Evolutionary conservation across 2,888 invertebrate genomes (phyloP).

Genomic region (Eupeodes latifasciatus): DNA sequence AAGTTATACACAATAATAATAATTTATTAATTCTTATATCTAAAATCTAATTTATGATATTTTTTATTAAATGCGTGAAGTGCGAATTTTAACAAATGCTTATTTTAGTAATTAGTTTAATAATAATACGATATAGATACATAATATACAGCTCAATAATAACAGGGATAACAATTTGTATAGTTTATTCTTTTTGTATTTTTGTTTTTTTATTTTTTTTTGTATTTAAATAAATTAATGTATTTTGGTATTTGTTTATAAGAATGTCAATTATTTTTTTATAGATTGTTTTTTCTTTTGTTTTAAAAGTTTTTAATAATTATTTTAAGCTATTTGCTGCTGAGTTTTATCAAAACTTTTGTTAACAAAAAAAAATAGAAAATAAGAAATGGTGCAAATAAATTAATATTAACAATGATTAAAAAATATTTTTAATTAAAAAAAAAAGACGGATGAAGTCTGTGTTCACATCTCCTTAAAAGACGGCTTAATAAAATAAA

Average conservation of each 20-base stretch:
- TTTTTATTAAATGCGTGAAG: conserved; percentile 45
- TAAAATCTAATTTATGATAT: conserved; percentile 2
- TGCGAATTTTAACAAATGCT: conserved; percentile 65
- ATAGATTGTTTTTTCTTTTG: background rate
- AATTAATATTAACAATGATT: too few relatives aligned
- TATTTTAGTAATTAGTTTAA: conserved; percentile 2
- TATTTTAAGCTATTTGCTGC: too few relatives aligned
- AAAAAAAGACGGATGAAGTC: too few relatives aligned
- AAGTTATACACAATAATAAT: conserved; percentile 32
- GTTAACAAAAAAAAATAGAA: too few relatives aligned
- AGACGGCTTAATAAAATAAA: too few relatives aligned
- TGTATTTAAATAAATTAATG: conserved; percentile 39
- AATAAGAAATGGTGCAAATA: too few relatives aligned
- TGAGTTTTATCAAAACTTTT: too few relatives aligned
- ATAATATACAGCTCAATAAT: conserved; percentile 47
- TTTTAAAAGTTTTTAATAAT: too few relatives aligned
- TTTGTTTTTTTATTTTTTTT: conserved; percentile 65
- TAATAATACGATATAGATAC: conserved; percentile 14
- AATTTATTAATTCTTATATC: conserved; percentile 19
- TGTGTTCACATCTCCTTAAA: too few relatives aligned
- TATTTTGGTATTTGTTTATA: background rate
- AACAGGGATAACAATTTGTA: conserved; percentile 58
- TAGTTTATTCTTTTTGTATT: conserved; percentile 25
- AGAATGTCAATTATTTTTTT: conserved; percentile 39
- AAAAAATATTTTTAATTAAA: too few relatives aligned